Conservation (phyloP, 2,888 invertebrate species). For the Drosophila nigricruria region DNA sequence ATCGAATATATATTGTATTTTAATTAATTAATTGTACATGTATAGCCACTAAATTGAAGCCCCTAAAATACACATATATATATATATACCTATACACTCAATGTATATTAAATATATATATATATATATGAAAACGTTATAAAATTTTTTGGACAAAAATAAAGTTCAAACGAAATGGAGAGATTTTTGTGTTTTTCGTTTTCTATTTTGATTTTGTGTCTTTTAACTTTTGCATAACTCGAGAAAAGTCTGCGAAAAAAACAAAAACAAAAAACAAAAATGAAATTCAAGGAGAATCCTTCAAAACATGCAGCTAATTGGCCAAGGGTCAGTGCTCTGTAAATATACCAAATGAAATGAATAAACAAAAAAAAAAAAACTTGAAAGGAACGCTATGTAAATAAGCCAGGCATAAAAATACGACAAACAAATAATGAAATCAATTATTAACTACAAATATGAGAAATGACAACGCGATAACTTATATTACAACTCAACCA, state of each 20-base stretch:
- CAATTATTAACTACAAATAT: slow-evolving; percentile 25
- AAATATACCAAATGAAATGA: slow-evolving; percentile 53
- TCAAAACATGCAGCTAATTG: slow-evolving; percentile 56
- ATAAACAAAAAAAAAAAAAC: slow-evolving; percentile 38
- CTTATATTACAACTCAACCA: slow-evolving; percentile 25
- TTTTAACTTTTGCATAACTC: slow-evolving; percentile 39
- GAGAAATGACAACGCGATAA: slow-evolving; percentile 20
- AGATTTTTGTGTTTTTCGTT: slow-evolving; percentile 41
- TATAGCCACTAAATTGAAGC: slow-evolving; percentile 47
- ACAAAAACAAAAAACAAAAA: slow-evolving; percentile 32
- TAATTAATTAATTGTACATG: slow-evolving; percentile 50
- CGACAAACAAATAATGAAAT: slow-evolving; percentile 8
- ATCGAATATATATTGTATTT: slow-evolving; percentile 56
- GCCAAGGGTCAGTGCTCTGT: slow-evolving; percentile 66
- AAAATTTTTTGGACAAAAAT: slow-evolving; percentile 31
- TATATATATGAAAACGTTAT: slow-evolving; percentile 24
- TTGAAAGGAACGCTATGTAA: slow-evolving; percentile 66
- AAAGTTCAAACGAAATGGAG: slow-evolving; percentile 24
- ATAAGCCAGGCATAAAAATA: slow-evolving; percentile 55
- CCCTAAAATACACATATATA: slow-evolving; percentile 16
- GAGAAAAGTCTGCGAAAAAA: slow-evolving; percentile 75
- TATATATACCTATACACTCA: slow-evolving; percentile 17
- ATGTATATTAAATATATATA: slow-evolving; percentile 17
- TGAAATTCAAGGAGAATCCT: slow-evolving; percentile 21
- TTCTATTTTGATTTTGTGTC: slow-evolving; percentile 45